Conservation (phyloP, 2,888 invertebrate species). For the Drosophila neotestacea region DNA sequence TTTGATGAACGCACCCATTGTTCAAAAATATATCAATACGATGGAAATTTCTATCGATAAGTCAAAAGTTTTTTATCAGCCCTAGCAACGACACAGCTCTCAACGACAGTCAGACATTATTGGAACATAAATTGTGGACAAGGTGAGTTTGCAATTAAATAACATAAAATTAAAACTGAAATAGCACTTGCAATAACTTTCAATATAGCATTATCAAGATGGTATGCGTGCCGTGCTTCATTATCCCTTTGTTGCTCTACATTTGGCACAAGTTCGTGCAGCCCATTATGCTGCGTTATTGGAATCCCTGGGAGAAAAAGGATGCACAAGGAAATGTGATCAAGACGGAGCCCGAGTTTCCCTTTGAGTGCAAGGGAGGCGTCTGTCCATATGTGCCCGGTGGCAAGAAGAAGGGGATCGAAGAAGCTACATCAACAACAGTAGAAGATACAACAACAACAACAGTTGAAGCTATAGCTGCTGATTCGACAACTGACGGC, state of each 20-base stretch:
- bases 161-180: neutral
- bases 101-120: neutral
- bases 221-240: conserved; percentile 94
- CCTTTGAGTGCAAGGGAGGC: conserved; percentile 88
- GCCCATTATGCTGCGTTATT: conserved; percentile 91
- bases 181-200: neutral
- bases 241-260: conserved; percentile 92
- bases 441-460: neutral
- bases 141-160: conserved; percentile 20
- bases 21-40: too few relatives aligned
- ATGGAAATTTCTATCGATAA: too few relatives aligned
- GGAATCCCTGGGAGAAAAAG: conserved; percentile 92
- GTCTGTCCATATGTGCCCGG: conserved; percentile 85
- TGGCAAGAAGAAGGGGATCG: conserved; percentile 17
- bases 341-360: conserved; percentile 86
- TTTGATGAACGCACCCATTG: too few relatives aligned
- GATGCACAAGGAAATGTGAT: conserved; percentile 87
- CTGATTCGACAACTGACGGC: neutral
- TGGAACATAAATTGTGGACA: neutral
- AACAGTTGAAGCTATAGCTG: neutral
- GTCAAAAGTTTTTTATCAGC: too few relatives aligned
- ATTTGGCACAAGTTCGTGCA: conserved; percentile 94
- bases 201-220: conserved; percentile 84
- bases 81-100: neutral
- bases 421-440: neutral